These are phyloP conservation scores for Dichetophora obliterata DNA, from an alignment of 2,888 invertebrate species.

Conservation along the genomic window DNA sequence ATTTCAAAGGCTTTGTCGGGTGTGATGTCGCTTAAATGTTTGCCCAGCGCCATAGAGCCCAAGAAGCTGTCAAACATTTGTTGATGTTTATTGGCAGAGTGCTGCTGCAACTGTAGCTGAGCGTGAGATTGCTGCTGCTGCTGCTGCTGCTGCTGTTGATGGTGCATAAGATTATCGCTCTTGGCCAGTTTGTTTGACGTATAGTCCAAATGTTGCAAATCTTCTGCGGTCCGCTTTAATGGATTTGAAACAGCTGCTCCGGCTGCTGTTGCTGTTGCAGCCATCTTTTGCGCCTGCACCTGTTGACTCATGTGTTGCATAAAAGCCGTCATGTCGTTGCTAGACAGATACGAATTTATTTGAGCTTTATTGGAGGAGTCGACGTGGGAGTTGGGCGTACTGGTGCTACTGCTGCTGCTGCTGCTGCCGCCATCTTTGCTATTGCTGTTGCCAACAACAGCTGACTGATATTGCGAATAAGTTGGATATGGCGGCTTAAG, in stretches of 20 bases:
- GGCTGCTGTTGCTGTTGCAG: constrained; percentile 45
- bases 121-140: constrained; percentile 49
- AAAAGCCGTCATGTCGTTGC: constrained; percentile 61
- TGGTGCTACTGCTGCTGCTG: constrained; percentile 54
- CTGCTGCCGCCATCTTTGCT: constrained; percentile 52
- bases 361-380: constrained; percentile 4
- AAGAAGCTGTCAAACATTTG: constrained; percentile 69
- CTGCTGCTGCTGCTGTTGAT: constrained; percentile 44
- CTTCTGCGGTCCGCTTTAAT: constrained; percentile 59
- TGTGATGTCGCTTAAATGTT: constrained; percentile 65
- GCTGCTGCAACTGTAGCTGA: constrained; percentile 51
- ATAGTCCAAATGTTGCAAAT: constrained; percentile 58
- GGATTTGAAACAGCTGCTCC: constrained; percentile 53
- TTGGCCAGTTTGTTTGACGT: constrained; percentile 58
- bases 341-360: constrained; percentile 47
- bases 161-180: constrained; percentile 52
- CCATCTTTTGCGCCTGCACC: constrained; percentile 54
- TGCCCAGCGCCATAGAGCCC: constrained; percentile 65
- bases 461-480: constrained; percentile 63
- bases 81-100: constrained; percentile 60
- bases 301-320: constrained; percentile 63
- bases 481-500: constrained; percentile 56
- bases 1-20: constrained; percentile 69
- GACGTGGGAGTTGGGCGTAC: constrained; percentile 48
- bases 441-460: constrained; percentile 43